These are phyloP conservation scores for Hapalemur alaotrensis DNA, from an alignment of 2,797 vertebrate species.

Conservation along the genomic window DNA sequence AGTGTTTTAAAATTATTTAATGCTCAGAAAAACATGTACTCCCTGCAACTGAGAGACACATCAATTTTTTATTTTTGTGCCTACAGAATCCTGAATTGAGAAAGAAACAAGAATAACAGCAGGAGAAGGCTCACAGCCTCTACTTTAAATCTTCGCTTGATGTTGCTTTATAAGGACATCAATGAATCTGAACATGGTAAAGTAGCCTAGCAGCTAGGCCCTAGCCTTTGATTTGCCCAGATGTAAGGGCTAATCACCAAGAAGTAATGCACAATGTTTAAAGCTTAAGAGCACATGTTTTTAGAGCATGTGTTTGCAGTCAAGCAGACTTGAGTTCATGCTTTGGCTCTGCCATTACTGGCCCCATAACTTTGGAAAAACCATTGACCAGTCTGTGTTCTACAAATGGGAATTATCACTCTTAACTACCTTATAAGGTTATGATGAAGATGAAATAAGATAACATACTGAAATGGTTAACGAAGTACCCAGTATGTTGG, in stretches of 20 bases:
- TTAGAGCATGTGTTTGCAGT: background rate
- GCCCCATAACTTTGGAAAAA: background rate
- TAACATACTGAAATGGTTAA: background rate
- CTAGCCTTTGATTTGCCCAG: background rate
- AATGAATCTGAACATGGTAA: background rate
- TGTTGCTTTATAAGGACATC: background rate
- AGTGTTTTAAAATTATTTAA: background rate
- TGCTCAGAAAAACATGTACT: background rate
- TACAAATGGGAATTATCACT: background rate
- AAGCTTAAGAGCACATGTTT: background rate
- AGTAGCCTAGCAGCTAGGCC: background rate
- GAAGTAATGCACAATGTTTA: background rate
- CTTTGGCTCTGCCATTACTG: background rate
- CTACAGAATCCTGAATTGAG: background rate
- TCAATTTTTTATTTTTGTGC: background rate
- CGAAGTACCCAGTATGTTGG: background rate
- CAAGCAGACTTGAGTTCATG: background rate
- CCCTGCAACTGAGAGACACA: background rate
- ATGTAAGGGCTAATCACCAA: background rate
- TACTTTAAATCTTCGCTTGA: background rate
- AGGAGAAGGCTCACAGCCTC: background rate
- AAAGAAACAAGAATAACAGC: background rate
- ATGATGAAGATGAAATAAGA: background rate
- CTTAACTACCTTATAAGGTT: background rate
- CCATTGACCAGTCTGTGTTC: background rate